Evolutionary conservation across 2,888 invertebrate species (phyloP).

Genomic region (Hybos culiciformis): DNA sequence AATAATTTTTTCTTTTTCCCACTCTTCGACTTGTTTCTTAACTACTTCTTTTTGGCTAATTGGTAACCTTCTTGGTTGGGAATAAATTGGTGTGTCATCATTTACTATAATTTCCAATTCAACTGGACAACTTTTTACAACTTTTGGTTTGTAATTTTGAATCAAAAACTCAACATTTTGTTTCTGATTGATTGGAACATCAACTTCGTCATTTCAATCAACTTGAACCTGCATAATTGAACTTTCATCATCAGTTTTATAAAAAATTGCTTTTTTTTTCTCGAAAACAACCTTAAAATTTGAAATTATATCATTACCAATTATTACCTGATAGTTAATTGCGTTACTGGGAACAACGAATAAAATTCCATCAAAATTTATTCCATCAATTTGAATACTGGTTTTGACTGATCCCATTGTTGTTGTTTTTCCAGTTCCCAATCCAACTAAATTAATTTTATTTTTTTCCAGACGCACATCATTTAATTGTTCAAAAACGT

Average conservation of each 20-base stretch:
- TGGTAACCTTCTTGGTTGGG: conserved; percentile 18
- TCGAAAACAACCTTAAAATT: too few species aligned
- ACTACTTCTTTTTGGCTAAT: conserved; percentile 17
- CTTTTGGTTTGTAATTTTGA: background rate
- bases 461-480: too few species aligned
- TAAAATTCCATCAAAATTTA: too few species aligned
- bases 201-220: background rate
- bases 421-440: conserved; percentile 3
- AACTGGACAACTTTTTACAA: background rate
- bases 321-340: conserved; percentile 2
- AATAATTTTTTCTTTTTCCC: conserved; percentile 21
- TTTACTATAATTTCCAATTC: conserved; percentile 18
- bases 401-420: conserved; percentile 5
- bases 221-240: conserved; percentile 2
- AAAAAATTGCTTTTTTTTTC: background rate
- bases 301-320: background rate
- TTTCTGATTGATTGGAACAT: conserved; percentile 1
- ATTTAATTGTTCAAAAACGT: too few species aligned
- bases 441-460: conserved; percentile 1
- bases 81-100: conserved; percentile 20
- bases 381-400: too few species aligned
- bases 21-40: conserved; percentile 19
- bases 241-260: background rate
- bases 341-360: too few species aligned
- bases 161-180: background rate